Base-by-base conservation (phyloP, 2,797 vertebrate species). In the Chrysocyon brachyurus region DNA sequence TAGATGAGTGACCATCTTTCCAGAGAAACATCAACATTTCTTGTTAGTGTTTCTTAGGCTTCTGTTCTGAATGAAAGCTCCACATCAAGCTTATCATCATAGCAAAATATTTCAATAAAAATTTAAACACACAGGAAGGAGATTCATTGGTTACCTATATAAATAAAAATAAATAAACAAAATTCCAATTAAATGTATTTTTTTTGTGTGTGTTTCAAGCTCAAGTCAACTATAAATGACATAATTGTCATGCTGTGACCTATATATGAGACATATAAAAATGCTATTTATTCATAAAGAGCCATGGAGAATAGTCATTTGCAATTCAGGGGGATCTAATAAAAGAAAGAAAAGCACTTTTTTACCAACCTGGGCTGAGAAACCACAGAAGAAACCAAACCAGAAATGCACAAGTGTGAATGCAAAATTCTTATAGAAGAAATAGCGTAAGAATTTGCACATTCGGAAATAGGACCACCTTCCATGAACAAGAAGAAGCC, bases 351-450 rank as follows among this genome's bases (percentile, higher is more conserved):
- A 75, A 86, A 77, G 72, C 90, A 26, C 5, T 22, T 86, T 92
- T 92, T 91, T 84, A 97, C 98, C 98, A 96, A 99, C 98, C 99
- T 99, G 99, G 91, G 99, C 98, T 68, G 99, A 99, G 97, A 99
- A 99, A 81, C 99, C 99, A 98, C 99, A 99, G 98, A 99, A 99
- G 98, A 99, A 99, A 40, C 99, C 99, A 21, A 99, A 99, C 99
- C 99, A 99, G 98, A 99, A 99, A 98, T 99, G 98, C 8, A 99
- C 99, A 52, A 99, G 97, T 2, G 99, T 99, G 96, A 99, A 99
- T 59, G 98, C 98, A 98, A 99, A 99, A 96, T 99, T 99, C 98
- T 99, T 99, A 98, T 99, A 99, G 98, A 99, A 99, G 97, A 99
- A 99, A 97, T 99, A 99, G 94, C 98, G 98, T 85, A 99, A 98